phyloP scores from a whole-genome alignment of 1,140 invertebrate genomes.

The Euura lappo region DNA sequence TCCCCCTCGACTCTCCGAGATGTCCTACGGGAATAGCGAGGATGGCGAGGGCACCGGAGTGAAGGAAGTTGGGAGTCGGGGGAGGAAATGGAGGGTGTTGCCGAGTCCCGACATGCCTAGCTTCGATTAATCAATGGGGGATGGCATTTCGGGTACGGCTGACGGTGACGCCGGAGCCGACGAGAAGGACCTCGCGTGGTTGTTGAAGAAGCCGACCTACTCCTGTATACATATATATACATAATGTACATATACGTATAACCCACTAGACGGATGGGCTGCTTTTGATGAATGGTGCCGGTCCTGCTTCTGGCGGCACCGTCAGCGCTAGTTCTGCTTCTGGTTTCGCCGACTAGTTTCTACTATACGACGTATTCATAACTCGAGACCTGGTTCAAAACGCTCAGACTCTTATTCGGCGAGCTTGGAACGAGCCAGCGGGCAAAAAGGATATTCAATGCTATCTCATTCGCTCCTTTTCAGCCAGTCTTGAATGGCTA shows the following conservation, averaged over 20 bases:
- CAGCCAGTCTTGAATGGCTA: no score
- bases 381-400: no score
- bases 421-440: no score
- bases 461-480: no score
- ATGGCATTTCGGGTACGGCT: conserved; percentile 42
- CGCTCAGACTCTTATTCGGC: no score
- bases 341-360: no score
- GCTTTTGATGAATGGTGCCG: not conserved
- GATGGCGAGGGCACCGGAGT: not conserved
- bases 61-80: conserved; percentile 29
- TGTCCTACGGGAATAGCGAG: not conserved
- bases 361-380: no score
- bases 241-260: not conserved
- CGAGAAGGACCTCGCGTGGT: no score
- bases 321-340: not conserved
- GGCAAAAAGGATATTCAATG: no score
- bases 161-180: not conserved
- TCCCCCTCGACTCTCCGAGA: not conserved
- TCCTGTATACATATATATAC: no score
- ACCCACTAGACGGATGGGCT: conserved; percentile 1
- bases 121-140: conserved; percentile 54
- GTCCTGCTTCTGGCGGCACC: not conserved
- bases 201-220: not conserved
- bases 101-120: conserved; percentile 50
- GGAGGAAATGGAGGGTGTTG: conserved; percentile 55